Evolutionary conservation across 2,797 vertebrate species (phyloP).

Genomic region (Eulemur albifrons): DNA sequence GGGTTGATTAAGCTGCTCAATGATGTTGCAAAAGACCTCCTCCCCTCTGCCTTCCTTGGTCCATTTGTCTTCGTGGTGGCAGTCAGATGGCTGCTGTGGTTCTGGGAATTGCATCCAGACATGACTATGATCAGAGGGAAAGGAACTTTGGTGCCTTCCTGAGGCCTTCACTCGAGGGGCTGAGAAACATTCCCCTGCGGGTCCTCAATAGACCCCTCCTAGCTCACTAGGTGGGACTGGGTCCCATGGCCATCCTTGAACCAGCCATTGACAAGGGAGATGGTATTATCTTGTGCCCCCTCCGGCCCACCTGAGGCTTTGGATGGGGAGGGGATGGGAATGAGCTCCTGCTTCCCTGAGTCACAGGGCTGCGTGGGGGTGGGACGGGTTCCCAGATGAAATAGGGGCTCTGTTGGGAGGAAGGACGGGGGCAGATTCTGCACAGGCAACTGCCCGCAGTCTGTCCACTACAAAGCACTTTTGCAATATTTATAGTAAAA

Average conservation of each 20-base stretch:
- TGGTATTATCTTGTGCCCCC: not conserved
- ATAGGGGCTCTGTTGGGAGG: not conserved
- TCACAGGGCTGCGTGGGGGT: not conserved
- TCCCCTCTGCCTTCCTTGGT: not conserved
- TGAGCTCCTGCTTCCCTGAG: not conserved
- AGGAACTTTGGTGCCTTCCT: not conserved
- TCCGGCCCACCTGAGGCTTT: not conserved
- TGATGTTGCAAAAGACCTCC: not conserved
- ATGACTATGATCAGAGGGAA: not conserved
- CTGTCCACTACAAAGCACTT: not conserved
- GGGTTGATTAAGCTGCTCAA: not conserved
- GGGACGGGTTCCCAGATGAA: not conserved
- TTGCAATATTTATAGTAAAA: not conserved
- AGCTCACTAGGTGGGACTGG: not conserved
- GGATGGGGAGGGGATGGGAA: not conserved
- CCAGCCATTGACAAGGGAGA: not conserved
- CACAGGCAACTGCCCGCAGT: not conserved
- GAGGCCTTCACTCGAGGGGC: not conserved
- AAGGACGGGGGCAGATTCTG: not conserved
- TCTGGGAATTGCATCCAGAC: not conserved
- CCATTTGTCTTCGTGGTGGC: not conserved
- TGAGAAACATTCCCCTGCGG: not conserved
- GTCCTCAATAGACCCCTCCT: not conserved
- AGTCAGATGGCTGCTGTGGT: not conserved
- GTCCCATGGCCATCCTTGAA: not conserved